Conservation (phyloP, 2,797 vertebrate species). For the Coccyzus lansbergi region DNA sequence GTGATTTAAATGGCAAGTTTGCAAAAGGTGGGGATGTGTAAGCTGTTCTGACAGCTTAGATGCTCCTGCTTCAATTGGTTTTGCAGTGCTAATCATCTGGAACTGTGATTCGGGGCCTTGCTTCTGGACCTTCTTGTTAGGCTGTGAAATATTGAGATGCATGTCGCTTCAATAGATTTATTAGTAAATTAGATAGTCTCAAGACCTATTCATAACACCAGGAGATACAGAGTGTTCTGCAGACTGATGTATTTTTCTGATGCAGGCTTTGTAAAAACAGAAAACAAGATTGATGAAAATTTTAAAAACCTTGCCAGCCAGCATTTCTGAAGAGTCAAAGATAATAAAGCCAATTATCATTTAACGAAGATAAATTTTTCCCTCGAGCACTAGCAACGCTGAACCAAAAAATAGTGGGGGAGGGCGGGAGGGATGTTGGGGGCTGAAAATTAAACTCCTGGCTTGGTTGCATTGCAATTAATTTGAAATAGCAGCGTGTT, state of each 20-base stretch:
- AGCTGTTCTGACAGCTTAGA: slow-evolving; percentile 40
- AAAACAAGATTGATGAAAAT: slow-evolving; percentile 69
- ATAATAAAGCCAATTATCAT: slow-evolving; percentile 70
- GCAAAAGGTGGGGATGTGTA: neutral
- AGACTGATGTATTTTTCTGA: slow-evolving; percentile 16
- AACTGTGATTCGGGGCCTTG: neutral
- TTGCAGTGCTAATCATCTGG: neutral
- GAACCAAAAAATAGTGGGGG: neutral
- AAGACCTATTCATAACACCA: neutral
- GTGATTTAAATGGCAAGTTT: slow-evolving; percentile 26
- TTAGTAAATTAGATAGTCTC: slow-evolving; percentile 42
- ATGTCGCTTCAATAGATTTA: neutral
- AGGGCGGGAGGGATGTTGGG: neutral
- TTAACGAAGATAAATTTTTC: slow-evolving; percentile 69
- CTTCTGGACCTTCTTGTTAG: neutral
- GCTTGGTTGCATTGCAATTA: slow-evolving; percentile 15
- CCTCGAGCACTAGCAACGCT: neutral
- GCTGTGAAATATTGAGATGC: slow-evolving; percentile 1
- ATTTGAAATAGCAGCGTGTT: neutral
- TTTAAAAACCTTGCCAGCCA: slow-evolving; percentile 59
- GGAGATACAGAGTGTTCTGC: neutral
- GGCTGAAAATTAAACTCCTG: slow-evolving; percentile 42
- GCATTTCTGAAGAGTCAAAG: slow-evolving; percentile 71
- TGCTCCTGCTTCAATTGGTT: neutral
- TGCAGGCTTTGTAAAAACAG: slow-evolving; percentile 34